Base-by-base conservation (phyloP, 2,113 vertebrate genomes). In the Apus apus region DNA sequence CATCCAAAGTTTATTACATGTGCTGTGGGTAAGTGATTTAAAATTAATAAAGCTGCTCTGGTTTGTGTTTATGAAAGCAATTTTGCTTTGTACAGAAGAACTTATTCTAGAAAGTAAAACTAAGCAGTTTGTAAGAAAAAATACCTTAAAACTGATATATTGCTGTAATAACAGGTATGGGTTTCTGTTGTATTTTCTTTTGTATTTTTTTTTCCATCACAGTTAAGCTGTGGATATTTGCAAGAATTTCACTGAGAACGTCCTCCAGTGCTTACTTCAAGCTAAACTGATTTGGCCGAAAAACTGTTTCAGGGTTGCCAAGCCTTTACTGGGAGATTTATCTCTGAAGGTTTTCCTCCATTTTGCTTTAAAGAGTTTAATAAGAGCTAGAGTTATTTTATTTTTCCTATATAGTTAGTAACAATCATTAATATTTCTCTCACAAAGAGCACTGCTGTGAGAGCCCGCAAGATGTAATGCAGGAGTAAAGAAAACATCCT, bases 11-110 rank as follows among this genome's bases (percentile, higher is more conserved):
- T 95, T 94, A 56, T 74, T 75, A 30, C 86, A 81, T 76, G 46
- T 74, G 60, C n/a, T 68, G 65, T 48, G 66, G 46, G 32, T 92
- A 94, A 65, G 38, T 68, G 45, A 95, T 96, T 97, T 96, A 93
- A 97, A 97, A 96, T 96, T 95, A 89, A 94, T 71, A 92, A 95
- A 67, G 51, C 80, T 95, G 65, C 17, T 54, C 50, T 93, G 13
- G 56, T 61, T 95, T 91, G 38, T 56, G 73, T 56, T 73, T 93
- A 77, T 94, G 34, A 89, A 94, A 96, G 64, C 18, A 96, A 77
- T 90, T 80, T 97, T 62, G 6, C 71, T 54, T 91, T 77, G 30
- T 30, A 71, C 36, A 73, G 71, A 40, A 8, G 78, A 97, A 81
- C 10, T 80, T 82, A 40, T 11, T 80, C 64, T 79, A 64, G 94